Evolutionary conservation across 2,888 invertebrate species (phyloP), one percentile per base, ranked within the genome.

Genomic region (Dyspetes luteomarginatus): DNA sequence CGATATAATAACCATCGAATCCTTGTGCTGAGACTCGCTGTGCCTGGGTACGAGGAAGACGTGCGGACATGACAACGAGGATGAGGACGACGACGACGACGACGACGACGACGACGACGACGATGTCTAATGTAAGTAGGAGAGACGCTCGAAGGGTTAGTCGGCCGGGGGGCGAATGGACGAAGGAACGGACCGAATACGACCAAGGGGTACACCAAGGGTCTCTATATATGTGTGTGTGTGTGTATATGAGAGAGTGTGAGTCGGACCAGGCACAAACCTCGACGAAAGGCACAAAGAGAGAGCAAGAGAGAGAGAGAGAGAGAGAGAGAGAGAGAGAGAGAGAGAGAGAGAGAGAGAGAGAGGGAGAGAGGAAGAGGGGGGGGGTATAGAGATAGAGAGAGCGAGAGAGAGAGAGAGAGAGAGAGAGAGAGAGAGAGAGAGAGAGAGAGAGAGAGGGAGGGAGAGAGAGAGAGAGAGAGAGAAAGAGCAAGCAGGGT

Each of bases 1-100:
- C 91, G 90, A 91, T 91, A 90, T 90, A 89, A 89, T 90, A 90
- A 88, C 88, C 87, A 88, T 89, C 88, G 88, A 90, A 89, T 90
- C 89, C 88, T 78, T 22, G 88, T 86, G 87, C 85, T 86, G 85
- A 41, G 45, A 55, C 45, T 87, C 86, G 85, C 87, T 87, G 89
- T 88, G 89, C 88, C 88, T 88, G 85, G 88, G 84, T 84, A 84
- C 82, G 78, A 74, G 67, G 85, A 62, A 75, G 56, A 74, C 78
- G 62, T 69, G 58, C 64, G 48, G 62, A 77, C 58, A 68, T 67
- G 81, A 72, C 83, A 85, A 82, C 76, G 83, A 80, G 43, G 84
- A 78, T 75, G 79, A 82, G 78, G 82, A 83, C 82, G 83, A 71
- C 73, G 78, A 81, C 72, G 78, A 80, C 79, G 82, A 80, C 68